Conservation (phyloP, 1,140 invertebrate genomes). For the Drosophila arawakana region DNA sequence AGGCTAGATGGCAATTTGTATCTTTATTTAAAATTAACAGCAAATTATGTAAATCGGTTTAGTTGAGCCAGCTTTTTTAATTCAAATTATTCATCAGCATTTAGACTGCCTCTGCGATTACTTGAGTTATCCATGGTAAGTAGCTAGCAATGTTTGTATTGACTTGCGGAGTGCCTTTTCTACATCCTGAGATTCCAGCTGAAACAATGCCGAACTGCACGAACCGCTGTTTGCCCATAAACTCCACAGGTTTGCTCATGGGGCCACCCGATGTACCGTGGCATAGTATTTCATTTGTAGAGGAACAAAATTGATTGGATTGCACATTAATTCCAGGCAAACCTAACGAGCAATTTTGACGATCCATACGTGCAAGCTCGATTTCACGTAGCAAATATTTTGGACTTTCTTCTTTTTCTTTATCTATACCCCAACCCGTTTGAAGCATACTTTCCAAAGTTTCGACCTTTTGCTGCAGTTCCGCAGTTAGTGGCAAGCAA, state of each 20-base stretch:
- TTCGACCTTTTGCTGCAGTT: neutral
- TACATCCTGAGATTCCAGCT: neutral
- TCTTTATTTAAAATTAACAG: no score
- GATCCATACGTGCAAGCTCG: neutral
- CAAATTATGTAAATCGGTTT: no score
- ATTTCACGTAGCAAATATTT: neutral
- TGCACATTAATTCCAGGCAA: neutral
- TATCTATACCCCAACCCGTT: neutral
- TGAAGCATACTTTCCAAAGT: neutral
- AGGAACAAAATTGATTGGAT: neutral
- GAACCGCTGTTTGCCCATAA: conserved; percentile 5
- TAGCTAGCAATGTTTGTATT: conserved; percentile 3
- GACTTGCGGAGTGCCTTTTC: no score
- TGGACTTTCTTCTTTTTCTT: neutral
- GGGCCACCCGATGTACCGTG: neutral
- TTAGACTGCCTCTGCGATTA: neutral
- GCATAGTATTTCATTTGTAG: neutral
- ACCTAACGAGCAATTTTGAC: neutral
- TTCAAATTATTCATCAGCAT: neutral
- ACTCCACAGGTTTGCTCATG: conserved; percentile 6
- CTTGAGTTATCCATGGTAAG: conserved; percentile 8
- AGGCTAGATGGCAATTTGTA: no score
- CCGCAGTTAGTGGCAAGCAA: conserved; percentile 11
- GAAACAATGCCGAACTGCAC: neutral
- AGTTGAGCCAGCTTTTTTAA: no score